phyloP scores from a whole-genome alignment of 2,888 invertebrate genomes.

The Rotaria magnacalcarata region DNA sequence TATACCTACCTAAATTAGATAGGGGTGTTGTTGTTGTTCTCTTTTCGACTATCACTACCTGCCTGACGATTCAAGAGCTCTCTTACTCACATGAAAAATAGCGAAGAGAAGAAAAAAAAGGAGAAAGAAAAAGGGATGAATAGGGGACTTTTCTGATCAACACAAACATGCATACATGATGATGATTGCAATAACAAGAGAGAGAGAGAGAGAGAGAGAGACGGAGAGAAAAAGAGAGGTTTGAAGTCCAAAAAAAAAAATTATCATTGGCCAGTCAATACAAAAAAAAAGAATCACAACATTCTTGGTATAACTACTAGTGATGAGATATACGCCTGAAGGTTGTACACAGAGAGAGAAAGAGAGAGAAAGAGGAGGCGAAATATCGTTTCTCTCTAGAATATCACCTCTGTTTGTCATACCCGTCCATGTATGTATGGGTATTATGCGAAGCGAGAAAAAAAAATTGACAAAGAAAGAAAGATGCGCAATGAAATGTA shows the following conservation, averaged over 20 bases:
- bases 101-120: background rate
- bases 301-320: background rate
- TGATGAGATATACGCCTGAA: background rate
- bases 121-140: background rate
- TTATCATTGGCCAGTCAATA: background rate
- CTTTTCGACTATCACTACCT: background rate
- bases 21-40: slow-evolving; percentile 17
- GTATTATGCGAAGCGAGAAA: background rate
- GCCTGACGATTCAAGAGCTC: slow-evolving; percentile 6
- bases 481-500: background rate
- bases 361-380: background rate
- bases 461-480: background rate
- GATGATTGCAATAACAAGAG: background rate
- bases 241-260: background rate
- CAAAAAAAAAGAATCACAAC: background rate
- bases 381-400: background rate
- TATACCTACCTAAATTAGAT: background rate
- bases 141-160: background rate
- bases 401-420: slow-evolving; percentile 2
- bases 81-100: background rate
- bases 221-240: background rate
- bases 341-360: background rate
- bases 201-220: background rate
- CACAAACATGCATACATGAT: background rate
- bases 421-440: background rate